Evolutionary conservation across 2,113 vertebrate species (phyloP), one percentile per base, ranked within the genome.

Genomic region (Aphyosemion australe): DNA sequence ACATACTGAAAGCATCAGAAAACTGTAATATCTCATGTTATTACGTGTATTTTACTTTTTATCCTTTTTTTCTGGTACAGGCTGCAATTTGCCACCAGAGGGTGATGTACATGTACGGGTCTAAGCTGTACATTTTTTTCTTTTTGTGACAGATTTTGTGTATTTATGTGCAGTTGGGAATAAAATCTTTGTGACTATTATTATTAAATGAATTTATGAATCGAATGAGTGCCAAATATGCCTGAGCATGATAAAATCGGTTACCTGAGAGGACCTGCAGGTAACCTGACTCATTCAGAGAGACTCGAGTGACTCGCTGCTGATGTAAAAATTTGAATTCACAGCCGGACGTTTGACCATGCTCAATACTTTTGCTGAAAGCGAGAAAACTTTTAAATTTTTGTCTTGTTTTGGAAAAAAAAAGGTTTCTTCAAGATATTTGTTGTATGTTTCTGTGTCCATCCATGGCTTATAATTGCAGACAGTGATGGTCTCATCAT

Each of bases 171-270:
- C 60, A 76, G 72, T 60, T 81, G 73, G 64, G 74, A 74, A 71
- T 83, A 72, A 65, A 65, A 82, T 60, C 83, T 9, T 85, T 91
- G 80, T 87, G 79, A 92, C 81, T 84, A 81, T 75, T 78, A 76
- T 79, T 84, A 83, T 75, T 76, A 76, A 78, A 80, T 83, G 54
- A 75, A 65, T 80, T 79, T 86, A 74, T 67, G 32, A 87, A 84
- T 84, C 18, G 65, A 88, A 78, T 74, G 87, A 89, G 88, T 92
- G 89, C 87, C 91, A 92, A 91, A 91, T 80, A 84, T 86, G 78
- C 82, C 76, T 61, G 60, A 84, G 75, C 85, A 80, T 84, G 77
- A 74, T 39, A 69, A 75, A 82, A 59, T 51, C 51, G 1, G 48
- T 72, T 50, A 65, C 45, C 45, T 54, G 48, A 32, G 5, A 73